Evolutionary conservation across 2,797 vertebrate species (phyloP).

Genomic region (Podarcis siculus): DNA sequence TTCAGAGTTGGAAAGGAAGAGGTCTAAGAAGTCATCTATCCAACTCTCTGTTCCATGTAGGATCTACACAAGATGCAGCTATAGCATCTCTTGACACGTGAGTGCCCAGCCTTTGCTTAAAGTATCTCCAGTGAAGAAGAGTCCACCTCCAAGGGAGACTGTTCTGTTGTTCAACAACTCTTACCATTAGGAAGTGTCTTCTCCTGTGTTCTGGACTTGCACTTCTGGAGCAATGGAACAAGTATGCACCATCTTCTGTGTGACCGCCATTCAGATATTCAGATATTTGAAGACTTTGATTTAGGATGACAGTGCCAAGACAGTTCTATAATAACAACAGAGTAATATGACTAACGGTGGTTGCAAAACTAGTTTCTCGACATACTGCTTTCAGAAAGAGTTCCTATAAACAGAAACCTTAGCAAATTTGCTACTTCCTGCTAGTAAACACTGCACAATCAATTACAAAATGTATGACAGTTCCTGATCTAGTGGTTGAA

Average conservation of each 20-base stretch:
- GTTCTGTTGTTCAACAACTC: neutral
- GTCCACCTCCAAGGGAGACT: neutral
- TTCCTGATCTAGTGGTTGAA: neutral
- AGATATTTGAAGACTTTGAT: too few relatives aligned
- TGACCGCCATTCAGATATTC: neutral
- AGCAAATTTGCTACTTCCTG: neutral
- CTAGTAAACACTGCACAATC: neutral
- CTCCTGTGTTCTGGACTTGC: neutral
- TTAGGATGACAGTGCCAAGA: neutral
- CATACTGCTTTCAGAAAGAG: neutral
- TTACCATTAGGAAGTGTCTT: neutral
- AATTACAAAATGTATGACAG: neutral
- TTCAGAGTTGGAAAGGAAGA: neutral
- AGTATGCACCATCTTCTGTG: neutral
- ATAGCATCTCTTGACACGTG: neutral
- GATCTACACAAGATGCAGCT: too few relatives aligned
- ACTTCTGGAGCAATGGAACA: neutral
- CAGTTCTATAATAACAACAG: neutral
- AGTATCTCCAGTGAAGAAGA: neutral
- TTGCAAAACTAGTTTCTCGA: neutral
- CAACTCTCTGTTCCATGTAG: too few relatives aligned
- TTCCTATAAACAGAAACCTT: neutral
- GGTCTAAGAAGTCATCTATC: neutral
- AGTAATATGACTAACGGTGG: neutral
- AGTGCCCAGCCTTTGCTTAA: neutral